Evolutionary conservation across 2,113 vertebrate species (phyloP).

Genomic region (Arizona elegans): DNA sequence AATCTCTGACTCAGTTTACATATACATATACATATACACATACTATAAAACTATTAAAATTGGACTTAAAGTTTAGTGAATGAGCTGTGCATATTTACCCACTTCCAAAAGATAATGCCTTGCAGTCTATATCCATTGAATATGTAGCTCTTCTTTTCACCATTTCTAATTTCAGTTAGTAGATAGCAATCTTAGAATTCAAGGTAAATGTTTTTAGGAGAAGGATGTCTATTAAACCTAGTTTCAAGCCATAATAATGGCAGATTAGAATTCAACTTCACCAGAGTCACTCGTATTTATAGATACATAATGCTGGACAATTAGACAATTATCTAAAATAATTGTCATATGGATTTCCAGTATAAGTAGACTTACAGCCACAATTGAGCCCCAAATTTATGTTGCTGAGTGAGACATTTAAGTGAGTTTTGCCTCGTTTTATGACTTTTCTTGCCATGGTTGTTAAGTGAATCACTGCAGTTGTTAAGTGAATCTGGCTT

Average conservation of each 20-base stretch:
- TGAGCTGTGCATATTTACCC: background rate
- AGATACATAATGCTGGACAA: background rate
- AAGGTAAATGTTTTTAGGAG: background rate
- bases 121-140: background rate
- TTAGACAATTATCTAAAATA: background rate
- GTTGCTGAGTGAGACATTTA: too few relatives aligned
- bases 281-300: background rate
- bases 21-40: too few relatives aligned
- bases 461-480: too few relatives aligned
- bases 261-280: background rate
- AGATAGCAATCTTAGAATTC: background rate
- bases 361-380: background rate
- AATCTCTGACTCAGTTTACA: too few relatives aligned
- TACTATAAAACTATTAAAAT: background rate
- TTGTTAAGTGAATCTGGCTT: too few relatives aligned
- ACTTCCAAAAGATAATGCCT: background rate
- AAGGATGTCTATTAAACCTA: background rate
- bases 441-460: too few relatives aligned
- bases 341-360: background rate
- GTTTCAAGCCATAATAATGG: background rate
- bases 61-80: background rate
- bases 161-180: background rate
- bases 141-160: background rate
- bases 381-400: too few relatives aligned
- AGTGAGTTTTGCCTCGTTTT: too few relatives aligned